phyloP scores from a whole-genome alignment of 2,888 invertebrate species.

The Pollenia griseotomentosa region DNA sequence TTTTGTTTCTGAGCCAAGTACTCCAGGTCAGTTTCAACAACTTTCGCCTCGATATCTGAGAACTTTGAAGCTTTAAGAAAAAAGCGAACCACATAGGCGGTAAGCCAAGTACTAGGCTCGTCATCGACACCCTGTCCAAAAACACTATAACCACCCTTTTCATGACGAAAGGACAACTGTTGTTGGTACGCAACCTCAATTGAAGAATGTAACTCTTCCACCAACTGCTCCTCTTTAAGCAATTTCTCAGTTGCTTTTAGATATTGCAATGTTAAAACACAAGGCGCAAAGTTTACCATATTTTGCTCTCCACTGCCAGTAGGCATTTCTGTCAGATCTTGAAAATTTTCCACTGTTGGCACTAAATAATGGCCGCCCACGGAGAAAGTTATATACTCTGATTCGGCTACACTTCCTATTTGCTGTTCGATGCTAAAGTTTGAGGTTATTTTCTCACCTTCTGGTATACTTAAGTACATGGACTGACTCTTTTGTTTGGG shows the following conservation, averaged over 20 bases:
- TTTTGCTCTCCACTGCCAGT: constrained; percentile 97
- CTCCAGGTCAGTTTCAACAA: constrained; percentile 49
- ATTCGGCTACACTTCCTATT: constrained; percentile 85
- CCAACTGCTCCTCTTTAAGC: constrained; percentile 23
- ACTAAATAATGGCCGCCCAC: constrained; percentile 86
- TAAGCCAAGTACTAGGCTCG: constrained; percentile 90
- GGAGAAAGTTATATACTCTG: constrained; percentile 85
- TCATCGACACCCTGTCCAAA: constrained; percentile 87
- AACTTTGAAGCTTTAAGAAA: constrained; percentile 89
- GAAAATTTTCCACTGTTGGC: constrained; percentile 86
- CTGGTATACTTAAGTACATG: constrained; percentile 34
- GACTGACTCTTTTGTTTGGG: constrained; percentile 82
- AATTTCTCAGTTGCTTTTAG: constrained; percentile 85
- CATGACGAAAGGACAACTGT: constrained; percentile 89
- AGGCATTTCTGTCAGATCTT: constrained; percentile 90
- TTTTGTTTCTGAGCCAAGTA: constrained; percentile 42
- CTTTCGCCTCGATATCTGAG: constrained; percentile 84
- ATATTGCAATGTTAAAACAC: constrained; percentile 94
- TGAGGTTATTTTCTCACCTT: constrained; percentile 27
- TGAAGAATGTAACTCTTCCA: constrained; percentile 84
- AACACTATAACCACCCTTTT: constrained; percentile 91
- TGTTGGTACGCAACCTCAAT: constrained; percentile 88
- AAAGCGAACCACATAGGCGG: constrained; percentile 92
- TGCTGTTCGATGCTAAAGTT: constrained; percentile 86
- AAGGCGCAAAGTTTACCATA: constrained; percentile 95